Percentiles rank a stretch among this genome's conserved stretches.
Evolutionary conservation across 2,113 vertebrate species (phyloP).

Genomic region (Paramisgurnus dabryanus): DNA sequence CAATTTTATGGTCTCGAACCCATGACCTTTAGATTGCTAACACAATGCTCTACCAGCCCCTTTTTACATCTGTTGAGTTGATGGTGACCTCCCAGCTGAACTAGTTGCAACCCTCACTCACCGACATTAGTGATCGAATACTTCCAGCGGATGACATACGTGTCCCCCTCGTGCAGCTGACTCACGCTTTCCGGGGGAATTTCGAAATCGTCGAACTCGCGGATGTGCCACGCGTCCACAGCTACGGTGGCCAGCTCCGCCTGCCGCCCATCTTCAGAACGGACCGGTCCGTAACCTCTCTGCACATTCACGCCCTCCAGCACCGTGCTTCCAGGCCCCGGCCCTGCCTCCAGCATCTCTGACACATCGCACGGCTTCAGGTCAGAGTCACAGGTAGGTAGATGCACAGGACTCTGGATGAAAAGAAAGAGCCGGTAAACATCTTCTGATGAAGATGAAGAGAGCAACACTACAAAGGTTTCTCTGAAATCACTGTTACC

Average conservation of each 20-base stretch:
- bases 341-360: constrained; percentile 66
- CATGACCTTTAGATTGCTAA: too few relatives aligned
- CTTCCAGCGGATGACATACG: constrained; percentile 81
- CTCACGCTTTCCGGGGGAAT: constrained; percentile 70
- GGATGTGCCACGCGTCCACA: constrained; percentile 78
- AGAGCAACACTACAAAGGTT: background rate
- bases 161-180: constrained; percentile 75
- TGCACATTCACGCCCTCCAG: constrained; percentile 79
- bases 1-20: too few relatives aligned
- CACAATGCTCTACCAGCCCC: too few relatives aligned
- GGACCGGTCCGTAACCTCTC: constrained; percentile 73
- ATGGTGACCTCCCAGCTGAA: too few relatives aligned
- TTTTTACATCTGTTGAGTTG: too few relatives aligned
- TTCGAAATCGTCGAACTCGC: constrained; percentile 74
- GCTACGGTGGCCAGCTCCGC: constrained; percentile 71
- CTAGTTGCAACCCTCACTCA: constrained; percentile 54
- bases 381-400: constrained; percentile 64
- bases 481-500: constrained; percentile 53
- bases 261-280: constrained; percentile 70
- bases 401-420: constrained; percentile 65
- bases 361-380: constrained; percentile 71
- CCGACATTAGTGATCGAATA: constrained; percentile 77
- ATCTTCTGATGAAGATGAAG: too few relatives aligned
- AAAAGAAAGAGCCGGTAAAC: too few relatives aligned
- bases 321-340: constrained; percentile 50